These are phyloP conservation scores for Palythoa caribaeorum DNA, from an alignment of 92 coral and sea anemone genomes.

Conservation along the genomic window DNA sequence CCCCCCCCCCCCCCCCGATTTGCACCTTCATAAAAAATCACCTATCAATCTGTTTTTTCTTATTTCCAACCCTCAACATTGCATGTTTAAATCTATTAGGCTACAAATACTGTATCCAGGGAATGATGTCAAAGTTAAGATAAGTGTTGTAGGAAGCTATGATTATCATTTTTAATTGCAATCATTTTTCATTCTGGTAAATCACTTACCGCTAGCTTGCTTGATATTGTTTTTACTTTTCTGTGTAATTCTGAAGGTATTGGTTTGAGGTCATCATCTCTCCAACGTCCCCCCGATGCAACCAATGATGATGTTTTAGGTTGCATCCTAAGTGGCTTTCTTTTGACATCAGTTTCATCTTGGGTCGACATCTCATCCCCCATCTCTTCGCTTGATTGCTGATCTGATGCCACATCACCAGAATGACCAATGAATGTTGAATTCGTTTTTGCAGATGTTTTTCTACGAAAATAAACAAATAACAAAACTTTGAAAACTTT, in stretches of 20 bases:
- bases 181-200: not conserved
- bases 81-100: too few relatives aligned
- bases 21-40: too few relatives aligned
- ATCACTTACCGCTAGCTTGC: constrained; percentile 57
- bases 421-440: constrained; percentile 69
- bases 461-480: constrained; percentile 27
- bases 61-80: too few relatives aligned
- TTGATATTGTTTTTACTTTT: constrained; percentile 47
- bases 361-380: constrained; percentile 6
- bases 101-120: not conserved
- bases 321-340: not conserved
- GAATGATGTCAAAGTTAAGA: not conserved
- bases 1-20: too few relatives aligned
- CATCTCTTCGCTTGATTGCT: constrained; percentile 44
- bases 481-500: not conserved
- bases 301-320: constrained; percentile 43
- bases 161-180: not conserved
- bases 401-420: constrained; percentile 67
- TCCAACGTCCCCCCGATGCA: constrained; percentile 70
- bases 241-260: constrained; percentile 40
- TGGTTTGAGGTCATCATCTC: constrained; percentile 44
- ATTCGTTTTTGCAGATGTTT: constrained; percentile 60
- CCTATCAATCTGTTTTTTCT: too few relatives aligned
- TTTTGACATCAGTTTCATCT: not conserved
- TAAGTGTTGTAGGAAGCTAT: not conserved